phyloP scores from a whole-genome alignment of 2,888 invertebrate genomes.

The Bibio marci region DNA sequence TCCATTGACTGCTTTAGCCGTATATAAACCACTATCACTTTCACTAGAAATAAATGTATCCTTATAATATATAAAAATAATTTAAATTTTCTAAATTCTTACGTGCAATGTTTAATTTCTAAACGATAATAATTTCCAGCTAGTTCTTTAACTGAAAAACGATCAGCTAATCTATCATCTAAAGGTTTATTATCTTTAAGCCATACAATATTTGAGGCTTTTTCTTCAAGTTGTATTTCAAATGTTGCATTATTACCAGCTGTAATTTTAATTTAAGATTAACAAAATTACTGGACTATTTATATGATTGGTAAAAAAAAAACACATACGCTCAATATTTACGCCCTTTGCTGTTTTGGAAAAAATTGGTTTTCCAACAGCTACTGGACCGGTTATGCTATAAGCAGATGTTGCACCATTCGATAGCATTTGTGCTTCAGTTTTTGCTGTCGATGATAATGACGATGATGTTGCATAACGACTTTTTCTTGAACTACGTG shows the following conservation, averaged over 20 bases:
- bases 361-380: conserved; percentile 48
- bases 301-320: conserved; percentile 3
- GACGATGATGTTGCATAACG: conserved; percentile 14
- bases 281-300: conserved; percentile 3
- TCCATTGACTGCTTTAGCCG: conserved; percentile 68
- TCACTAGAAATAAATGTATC: conserved; percentile 27
- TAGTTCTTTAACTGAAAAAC: conserved; percentile 43
- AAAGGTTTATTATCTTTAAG: conserved; percentile 74
- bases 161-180: conserved; percentile 55
- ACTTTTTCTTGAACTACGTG: conserved; percentile 5
- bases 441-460: conserved; percentile 9
- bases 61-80: background rate
- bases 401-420: conserved; percentile 10
- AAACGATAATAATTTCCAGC: conserved; percentile 49
- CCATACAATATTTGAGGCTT: conserved; percentile 57
- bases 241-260: conserved; percentile 72
- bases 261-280: conserved; percentile 21
- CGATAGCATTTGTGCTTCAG: conserved; percentile 10
- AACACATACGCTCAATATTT: conserved; percentile 62
- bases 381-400: conserved; percentile 6
- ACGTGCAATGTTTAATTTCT: conserved; percentile 51
- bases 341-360: conserved; percentile 57
- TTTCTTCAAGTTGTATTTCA: conserved; percentile 53
- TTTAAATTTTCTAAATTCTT: conserved; percentile 8
- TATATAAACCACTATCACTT: conserved; percentile 77